Base-by-base conservation (phyloP, 2,888 invertebrate genomes). In the Euphydryas editha region DNA sequence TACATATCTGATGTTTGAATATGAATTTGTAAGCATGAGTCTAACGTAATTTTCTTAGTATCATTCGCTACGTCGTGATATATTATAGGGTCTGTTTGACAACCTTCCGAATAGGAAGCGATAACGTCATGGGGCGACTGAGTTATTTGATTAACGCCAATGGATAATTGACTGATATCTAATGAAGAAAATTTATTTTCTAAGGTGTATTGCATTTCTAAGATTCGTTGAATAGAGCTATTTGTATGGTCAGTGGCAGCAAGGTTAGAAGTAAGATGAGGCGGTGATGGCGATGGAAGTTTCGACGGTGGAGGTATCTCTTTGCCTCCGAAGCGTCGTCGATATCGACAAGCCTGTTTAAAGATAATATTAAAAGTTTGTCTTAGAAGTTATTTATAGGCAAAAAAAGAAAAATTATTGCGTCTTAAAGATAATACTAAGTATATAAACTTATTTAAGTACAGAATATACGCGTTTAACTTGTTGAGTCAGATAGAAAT, bases 341-440 rank as follows among this genome's bases (percentile, higher is more conserved):
- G 90, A 82, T 91, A 91, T 80, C 89, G 88, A 85, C 83, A 85
- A 75, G 93, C 93, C 93, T 93, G 92, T 90, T 85, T 80, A 78
- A 82, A 90, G 79, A 92, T 80, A 90, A 87, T 78, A 81, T 77
- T 70, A 70, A 73, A 71, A 69, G 66, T 67, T 72, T 73, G 71
- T 72, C 72, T 68, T 73, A 66, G 68, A 71, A 73, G 65, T 70
- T 71, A 7, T 59, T 69, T 67, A 20, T 44, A 46, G 51, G 24
- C 59, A 61, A 59, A 56, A 18, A 56, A 55, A 58, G 18, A 49
- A 56, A 17, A 51, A 24, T 15, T 36, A 46, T 47, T 57, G 56
- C 44, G 44, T 42, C 13, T n/a, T 46, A 61, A 44, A 49, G 54
- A 60, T 55, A 44, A 58, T 61, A 47, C 20, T 61, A 63, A 49